A percentile compares a stretch with the other conserved stretches of the same genome.
Evolutionary conservation across 2,797 vertebrate species (phyloP).

Genomic region (Oreochromis grahami): DNA sequence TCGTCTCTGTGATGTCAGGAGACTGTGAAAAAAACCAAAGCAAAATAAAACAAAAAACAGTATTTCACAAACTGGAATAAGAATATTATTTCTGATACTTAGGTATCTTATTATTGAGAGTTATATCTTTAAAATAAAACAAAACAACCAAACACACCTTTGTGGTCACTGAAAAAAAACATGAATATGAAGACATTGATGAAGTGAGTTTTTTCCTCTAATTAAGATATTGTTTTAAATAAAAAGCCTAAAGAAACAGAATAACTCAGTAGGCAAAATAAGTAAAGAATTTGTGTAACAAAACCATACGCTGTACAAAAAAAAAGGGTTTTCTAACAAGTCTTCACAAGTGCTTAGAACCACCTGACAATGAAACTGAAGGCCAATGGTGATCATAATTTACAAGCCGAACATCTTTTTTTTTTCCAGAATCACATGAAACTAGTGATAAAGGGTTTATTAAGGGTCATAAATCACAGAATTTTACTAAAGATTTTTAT

Average conservation of each 20-base stretch:
- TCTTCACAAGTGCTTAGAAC: background rate
- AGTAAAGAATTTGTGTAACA: background rate
- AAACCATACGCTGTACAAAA: background rate
- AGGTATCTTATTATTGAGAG: background rate
- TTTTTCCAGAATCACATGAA: background rate
- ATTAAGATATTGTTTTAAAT: background rate
- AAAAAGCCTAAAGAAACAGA: rapidly evolving
- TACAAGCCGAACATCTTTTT: background rate
- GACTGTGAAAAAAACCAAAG: background rate
- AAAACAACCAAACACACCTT: background rate
- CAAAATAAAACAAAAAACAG: background rate
- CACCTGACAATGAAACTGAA: background rate
- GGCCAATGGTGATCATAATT: background rate
- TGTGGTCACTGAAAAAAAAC: rapidly evolving
- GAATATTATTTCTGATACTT: background rate
- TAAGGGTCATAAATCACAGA: background rate
- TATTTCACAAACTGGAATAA: background rate
- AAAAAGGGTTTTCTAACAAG: background rate
- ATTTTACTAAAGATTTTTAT: no score
- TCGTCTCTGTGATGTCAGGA: background rate
- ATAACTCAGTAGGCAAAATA: background rate
- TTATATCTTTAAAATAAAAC: background rate
- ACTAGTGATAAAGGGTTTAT: background rate
- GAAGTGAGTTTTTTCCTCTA: background rate
- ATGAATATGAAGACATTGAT: background rate